These are phyloP conservation scores for Patiria miniata DNA, from an alignment of 35 echinoderm and acorn worm species.

Conservation along the genomic window DNA sequence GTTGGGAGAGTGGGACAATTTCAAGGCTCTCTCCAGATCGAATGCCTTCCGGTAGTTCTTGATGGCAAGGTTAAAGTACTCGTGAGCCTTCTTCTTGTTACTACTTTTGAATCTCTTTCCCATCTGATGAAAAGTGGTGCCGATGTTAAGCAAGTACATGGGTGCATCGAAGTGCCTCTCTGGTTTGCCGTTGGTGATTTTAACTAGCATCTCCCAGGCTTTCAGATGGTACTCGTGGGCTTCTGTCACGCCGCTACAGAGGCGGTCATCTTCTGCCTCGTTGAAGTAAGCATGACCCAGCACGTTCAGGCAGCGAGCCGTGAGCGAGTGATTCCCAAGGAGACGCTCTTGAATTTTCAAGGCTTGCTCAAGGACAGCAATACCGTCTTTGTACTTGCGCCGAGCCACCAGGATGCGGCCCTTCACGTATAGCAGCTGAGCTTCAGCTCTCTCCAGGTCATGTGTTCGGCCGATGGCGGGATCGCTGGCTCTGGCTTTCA, in stretches of 20 bases:
- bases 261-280: constrained; percentile 23
- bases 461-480: not conserved
- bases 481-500: not conserved
- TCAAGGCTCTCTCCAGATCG: constrained; percentile 2
- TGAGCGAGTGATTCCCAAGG: constrained; percentile 25
- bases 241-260: not conserved
- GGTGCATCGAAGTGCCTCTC: constrained; percentile 70
- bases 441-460: constrained; percentile 11
- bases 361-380: constrained; percentile 8
- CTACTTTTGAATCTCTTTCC: constrained; percentile 34
- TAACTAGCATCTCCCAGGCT: constrained; percentile 72
- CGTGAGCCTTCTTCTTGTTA: constrained; percentile 39
- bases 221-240: constrained; percentile 49
- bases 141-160: constrained; percentile 61
- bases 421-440: constrained; percentile 17
- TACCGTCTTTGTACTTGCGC: constrained; percentile 18
- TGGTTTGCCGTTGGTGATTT: constrained; percentile 58
- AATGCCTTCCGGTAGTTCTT: not conserved
- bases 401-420: constrained; percentile 1
- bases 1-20: not conserved
- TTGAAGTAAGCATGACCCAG: constrained; percentile 39
- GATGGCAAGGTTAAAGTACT: constrained; percentile 25
- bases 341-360: constrained; percentile 1
- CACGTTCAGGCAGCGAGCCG: constrained; percentile 30
- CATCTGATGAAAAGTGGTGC: constrained; percentile 48